Conservation (phyloP, 2,113 vertebrate species). For the Gymnogyps californianus region DNA sequence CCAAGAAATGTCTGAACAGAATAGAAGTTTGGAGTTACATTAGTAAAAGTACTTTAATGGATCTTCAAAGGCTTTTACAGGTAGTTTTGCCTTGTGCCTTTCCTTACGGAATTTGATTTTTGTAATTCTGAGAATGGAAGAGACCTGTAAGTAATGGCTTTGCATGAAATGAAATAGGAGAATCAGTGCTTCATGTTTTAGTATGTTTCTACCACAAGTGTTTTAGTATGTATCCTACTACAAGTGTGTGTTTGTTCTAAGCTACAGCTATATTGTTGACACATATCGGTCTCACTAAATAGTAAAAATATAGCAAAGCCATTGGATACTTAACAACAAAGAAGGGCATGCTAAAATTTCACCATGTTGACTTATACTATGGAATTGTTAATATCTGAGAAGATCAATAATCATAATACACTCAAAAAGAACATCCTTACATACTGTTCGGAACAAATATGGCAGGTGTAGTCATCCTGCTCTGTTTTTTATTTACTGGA, state of each 20-base stretch:
- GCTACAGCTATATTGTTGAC: background rate
- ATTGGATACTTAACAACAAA: background rate
- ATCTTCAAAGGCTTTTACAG: background rate
- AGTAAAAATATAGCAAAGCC: background rate
- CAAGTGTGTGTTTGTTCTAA: background rate
- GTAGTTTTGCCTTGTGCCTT: background rate
- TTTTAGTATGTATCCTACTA: background rate
- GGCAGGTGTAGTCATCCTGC: background rate
- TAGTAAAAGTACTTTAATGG: background rate
- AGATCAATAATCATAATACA: background rate
- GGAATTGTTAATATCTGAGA: background rate
- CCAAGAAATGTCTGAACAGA: background rate
- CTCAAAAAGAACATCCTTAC: background rate
- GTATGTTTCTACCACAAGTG: background rate
- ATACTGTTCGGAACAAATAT: background rate
- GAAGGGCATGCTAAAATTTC: background rate
- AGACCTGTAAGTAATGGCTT: background rate
- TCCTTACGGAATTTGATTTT: background rate
- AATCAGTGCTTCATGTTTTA: background rate
- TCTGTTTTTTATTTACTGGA: background rate
- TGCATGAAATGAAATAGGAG: background rate
- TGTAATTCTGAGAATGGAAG: background rate
- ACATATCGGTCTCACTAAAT: background rate
- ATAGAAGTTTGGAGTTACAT: background rate
- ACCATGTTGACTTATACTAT: background rate